Percentiles rank a stretch among this genome's conserved stretches.
phyloP scores from a whole-genome alignment of 1,140 invertebrate genomes.

The Leptoteleia sp. region DNA sequence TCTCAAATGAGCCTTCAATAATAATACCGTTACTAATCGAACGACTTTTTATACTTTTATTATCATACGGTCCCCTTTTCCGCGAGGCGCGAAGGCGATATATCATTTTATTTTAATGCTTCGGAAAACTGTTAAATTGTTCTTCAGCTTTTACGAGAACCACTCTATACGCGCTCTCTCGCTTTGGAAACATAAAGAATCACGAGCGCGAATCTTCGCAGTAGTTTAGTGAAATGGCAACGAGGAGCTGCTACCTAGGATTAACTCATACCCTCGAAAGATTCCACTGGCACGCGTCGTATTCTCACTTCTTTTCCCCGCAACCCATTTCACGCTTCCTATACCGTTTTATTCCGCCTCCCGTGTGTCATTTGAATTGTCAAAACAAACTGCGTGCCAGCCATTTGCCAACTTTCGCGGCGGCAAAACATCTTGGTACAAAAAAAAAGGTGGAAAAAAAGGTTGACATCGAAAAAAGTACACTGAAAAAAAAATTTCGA shows the following conservation, averaged over 20 bases:
- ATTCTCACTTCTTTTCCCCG: conserved; percentile 33
- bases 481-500: conserved; percentile 12
- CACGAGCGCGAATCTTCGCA: conserved; percentile 44
- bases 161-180: conserved; percentile 35
- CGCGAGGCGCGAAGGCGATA: too few species aligned
- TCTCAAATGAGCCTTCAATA: too few species aligned
- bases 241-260: conserved; percentile 45
- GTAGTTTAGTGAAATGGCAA: conserved; percentile 53
- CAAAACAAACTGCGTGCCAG: conserved; percentile 22
- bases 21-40: too few species aligned
- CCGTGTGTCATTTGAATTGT: conserved; percentile 52
- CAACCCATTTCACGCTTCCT: conserved; percentile 41
- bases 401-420: conserved; percentile 19
- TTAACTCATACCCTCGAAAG: conserved; percentile 71
- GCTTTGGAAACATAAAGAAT: conserved; percentile 45
- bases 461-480: background rate
- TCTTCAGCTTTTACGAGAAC: conserved; percentile 31
- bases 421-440: conserved; percentile 34
- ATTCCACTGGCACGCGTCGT: conserved; percentile 71
- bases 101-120: conserved; percentile 21
- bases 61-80: too few species aligned
- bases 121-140: conserved; percentile 31
- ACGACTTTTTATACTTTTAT: too few species aligned
- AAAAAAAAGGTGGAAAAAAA: too few species aligned
- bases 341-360: conserved; percentile 28